Conservation (phyloP, 2,888 invertebrate genomes). For the Anodontia alba region DNA sequence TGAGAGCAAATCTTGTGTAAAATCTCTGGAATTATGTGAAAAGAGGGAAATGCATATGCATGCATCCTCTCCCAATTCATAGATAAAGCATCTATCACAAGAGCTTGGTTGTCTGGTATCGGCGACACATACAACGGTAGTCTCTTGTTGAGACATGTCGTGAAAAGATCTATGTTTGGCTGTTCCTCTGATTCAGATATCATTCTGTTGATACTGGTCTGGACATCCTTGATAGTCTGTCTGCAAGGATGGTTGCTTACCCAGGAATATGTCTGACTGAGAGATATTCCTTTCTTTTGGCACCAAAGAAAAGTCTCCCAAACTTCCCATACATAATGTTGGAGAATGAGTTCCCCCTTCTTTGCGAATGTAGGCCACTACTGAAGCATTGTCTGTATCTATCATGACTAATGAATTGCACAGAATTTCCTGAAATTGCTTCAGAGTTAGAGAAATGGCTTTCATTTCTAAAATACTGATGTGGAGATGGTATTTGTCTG, state of each 20-base stretch:
- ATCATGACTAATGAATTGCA: slow-evolving; percentile 5
- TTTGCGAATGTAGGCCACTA: slow-evolving; percentile 27
- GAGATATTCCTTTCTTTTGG: neutral
- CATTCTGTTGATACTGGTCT: neutral
- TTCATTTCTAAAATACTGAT: neutral
- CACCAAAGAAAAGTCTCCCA: slow-evolving; percentile 24
- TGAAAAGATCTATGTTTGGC: neutral
- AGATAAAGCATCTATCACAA: too few relatives aligned
- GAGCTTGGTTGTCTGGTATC: too few relatives aligned
- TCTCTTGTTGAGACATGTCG: neutral
- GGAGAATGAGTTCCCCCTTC: slow-evolving; percentile 32
- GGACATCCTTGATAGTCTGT: neutral
- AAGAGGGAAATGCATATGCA: slow-evolving; percentile 25
- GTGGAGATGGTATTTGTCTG: neutral
- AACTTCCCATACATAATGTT: neutral
- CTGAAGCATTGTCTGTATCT: slow-evolving; percentile 24
- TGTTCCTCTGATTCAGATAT: too few relatives aligned
- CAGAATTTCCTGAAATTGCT: neutral
- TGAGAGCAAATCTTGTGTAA: too few relatives aligned
- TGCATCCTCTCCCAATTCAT: too few relatives aligned
- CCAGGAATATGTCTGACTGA: slow-evolving; percentile 30
- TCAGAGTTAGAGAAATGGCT: slow-evolving; percentile 18
- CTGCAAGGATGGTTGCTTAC: neutral
- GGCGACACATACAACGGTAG: too few relatives aligned
- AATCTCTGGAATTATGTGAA: too few relatives aligned